Conservation (phyloP, 1,140 invertebrate genomes). For the Diorhabda elongata region DNA sequence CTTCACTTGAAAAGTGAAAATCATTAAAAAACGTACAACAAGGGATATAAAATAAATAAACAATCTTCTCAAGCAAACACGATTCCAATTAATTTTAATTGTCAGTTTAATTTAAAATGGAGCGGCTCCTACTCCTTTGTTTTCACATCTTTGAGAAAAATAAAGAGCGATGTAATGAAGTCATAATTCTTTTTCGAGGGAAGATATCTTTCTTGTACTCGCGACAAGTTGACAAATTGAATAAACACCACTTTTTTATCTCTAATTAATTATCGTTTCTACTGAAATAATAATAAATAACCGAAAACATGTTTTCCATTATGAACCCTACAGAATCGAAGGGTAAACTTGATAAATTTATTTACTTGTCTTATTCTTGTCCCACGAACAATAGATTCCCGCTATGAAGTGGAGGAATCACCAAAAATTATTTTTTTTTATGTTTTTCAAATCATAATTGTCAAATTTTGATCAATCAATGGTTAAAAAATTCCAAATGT, state of each 20-base stretch:
- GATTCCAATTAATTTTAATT: conserved; percentile 31
- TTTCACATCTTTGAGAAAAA: conserved; percentile 21
- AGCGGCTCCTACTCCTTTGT: conserved; percentile 4
- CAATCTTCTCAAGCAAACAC: conserved; percentile 14
- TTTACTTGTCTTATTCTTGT: no score
- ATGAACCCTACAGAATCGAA: no score
- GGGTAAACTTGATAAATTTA: no score
- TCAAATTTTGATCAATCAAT: no score
- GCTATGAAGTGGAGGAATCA: no score
- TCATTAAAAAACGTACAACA: no score
- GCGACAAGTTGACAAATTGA: conserved; percentile 21
- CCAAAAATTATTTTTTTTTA: no score
- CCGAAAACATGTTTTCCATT: background rate
- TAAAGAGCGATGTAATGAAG: conserved; percentile 28
- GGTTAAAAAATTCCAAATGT: no score
- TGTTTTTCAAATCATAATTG: no score
- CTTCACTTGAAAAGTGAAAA: no score
- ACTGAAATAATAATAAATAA: background rate
- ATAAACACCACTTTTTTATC: conserved; percentile 26
- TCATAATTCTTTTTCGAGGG: conserved; percentile 28
- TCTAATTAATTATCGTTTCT: conserved; percentile 10
- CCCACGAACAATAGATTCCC: no score
- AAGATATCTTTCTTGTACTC: conserved; percentile 5
- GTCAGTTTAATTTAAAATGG: conserved; percentile 24
- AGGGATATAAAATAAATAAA: no score